Percentiles rank a stretch among this genome's conserved stretches.
Conservation (phyloP, 1,140 invertebrate species). For the Protaetia brevitarsis region DNA sequence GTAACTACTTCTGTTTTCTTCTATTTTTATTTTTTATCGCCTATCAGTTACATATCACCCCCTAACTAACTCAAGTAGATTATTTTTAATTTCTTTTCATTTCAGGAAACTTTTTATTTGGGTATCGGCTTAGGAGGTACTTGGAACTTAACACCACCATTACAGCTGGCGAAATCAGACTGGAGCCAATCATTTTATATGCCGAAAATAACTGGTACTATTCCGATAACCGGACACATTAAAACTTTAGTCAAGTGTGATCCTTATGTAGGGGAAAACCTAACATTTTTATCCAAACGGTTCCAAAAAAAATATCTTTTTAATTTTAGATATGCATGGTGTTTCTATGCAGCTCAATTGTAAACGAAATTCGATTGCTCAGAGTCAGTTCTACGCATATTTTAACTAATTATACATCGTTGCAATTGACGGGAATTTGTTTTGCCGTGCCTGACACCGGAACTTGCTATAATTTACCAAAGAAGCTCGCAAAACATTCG, state of each 20-base stretch:
- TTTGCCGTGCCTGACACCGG: constrained; percentile 51
- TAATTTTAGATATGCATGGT: constrained; percentile 49
- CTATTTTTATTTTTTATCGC: too few species aligned
- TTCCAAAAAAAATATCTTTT: not conserved
- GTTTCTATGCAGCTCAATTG: constrained; percentile 52
- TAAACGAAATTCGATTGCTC: constrained; percentile 55
- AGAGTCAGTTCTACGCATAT: constrained; percentile 56
- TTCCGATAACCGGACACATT: constrained; percentile 56
- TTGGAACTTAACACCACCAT: constrained; percentile 51
- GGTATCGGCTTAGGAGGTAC: constrained; percentile 51
- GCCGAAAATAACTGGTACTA: constrained; percentile 56
- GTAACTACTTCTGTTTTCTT: too few species aligned
- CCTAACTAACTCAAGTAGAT: too few species aligned
- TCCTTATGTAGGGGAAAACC: constrained; percentile 43
- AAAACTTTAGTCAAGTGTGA: constrained; percentile 53
- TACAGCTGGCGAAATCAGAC: constrained; percentile 56
- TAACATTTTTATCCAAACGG: not conserved
- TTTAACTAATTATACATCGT: constrained; percentile 54
- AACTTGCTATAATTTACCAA: constrained; percentile 44
- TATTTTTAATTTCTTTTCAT: not conserved
- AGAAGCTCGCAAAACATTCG: constrained; percentile 46
- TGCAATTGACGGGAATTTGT: constrained; percentile 52
- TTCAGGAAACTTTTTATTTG: constrained; percentile 57
- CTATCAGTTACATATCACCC: too few species aligned
- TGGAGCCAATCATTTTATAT: constrained; percentile 60